Evolutionary conservation across 2,888 invertebrate genomes (phyloP).

Genomic region (Cephus sareptanus): DNA sequence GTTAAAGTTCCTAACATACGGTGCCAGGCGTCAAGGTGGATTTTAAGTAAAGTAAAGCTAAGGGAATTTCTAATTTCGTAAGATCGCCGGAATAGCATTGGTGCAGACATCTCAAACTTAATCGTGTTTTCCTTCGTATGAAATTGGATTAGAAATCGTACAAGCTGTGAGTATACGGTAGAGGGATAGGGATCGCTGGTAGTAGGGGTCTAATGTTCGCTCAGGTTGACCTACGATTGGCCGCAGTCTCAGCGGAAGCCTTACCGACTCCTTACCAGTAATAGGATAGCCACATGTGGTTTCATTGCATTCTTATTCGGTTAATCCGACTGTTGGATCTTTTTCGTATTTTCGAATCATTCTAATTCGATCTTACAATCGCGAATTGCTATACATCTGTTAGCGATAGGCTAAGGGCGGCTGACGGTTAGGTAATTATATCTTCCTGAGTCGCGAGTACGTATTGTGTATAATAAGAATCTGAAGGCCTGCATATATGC

Average conservation of each 20-base stretch:
- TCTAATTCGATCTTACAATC: neutral
- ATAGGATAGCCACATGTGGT: conserved; percentile 65
- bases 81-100: conserved; percentile 7
- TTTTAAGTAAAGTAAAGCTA: neutral
- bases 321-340: conserved; percentile 40
- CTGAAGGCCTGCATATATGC: neutral
- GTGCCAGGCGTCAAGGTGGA: neutral
- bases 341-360: neutral
- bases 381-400: neutral
- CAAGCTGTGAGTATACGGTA: conserved; percentile 53
- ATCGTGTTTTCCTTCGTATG: conserved; percentile 59
- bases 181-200: conserved; percentile 33
- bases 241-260: conserved; percentile 64
- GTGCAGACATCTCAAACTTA: conserved; percentile 55
- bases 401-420: neutral
- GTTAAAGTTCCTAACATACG: neutral
- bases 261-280: conserved; percentile 64
- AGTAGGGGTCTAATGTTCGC: conserved; percentile 43
- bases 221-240: conserved; percentile 63
- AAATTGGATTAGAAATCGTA: conserved; percentile 66
- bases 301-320: conserved; percentile 63
- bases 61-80: neutral
- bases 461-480: neutral
- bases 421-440: neutral
- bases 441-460: neutral